Conservation (phyloP, 1,140 invertebrate genomes). For the Pseudachorutes palmiensis region DNA sequence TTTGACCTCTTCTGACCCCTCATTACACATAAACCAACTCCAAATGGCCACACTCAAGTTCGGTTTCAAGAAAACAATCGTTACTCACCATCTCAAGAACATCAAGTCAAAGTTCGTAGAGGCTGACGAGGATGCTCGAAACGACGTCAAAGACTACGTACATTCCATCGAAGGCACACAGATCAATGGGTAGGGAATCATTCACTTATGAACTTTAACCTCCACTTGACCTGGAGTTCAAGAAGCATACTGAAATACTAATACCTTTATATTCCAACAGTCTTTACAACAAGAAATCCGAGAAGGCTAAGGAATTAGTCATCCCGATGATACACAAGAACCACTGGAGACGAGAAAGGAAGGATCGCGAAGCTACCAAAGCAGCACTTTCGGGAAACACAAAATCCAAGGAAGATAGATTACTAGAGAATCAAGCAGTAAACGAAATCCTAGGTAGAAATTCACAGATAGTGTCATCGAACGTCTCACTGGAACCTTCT, state of each 20-base stretch:
- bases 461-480: too few relatives aligned
- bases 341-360: conserved; percentile 36
- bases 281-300: neutral
- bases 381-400: neutral
- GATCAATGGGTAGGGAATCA: conserved; percentile 31
- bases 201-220: neutral
- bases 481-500: too few relatives aligned
- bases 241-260: neutral
- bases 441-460: conserved; percentile 41
- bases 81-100: conserved; percentile 1
- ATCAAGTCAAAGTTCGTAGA: conserved; percentile 28
- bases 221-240: neutral
- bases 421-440: conserved; percentile 41
- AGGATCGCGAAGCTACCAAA: conserved; percentile 17
- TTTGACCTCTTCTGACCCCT: neutral
- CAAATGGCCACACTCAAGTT: neutral
- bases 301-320: conserved; percentile 40
- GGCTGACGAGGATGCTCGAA: conserved; percentile 10
- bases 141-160: conserved; percentile 33
- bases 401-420: conserved; percentile 11
- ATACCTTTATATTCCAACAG: neutral
- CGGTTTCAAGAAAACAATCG: conserved; percentile 12
- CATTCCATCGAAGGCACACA: conserved; percentile 23
- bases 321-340: conserved; percentile 46
- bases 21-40: neutral